Evolutionary conservation across 2,888 invertebrate species (phyloP).

Genomic region (Laspeyria flexula): DNA sequence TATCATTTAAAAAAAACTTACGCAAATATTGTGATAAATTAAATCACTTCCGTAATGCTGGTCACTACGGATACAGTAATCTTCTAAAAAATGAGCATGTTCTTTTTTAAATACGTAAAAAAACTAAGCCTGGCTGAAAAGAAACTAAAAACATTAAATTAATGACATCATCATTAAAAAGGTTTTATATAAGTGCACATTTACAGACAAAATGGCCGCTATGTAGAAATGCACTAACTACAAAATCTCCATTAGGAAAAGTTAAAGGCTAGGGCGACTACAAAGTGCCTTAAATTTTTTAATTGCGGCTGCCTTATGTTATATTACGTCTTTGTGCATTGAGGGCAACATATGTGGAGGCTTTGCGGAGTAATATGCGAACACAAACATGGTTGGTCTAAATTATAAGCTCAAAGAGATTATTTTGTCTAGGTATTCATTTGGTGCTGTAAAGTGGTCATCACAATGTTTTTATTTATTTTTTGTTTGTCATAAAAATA

Average conservation of each 20-base stretch:
- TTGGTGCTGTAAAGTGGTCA: too few species aligned
- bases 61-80: too few species aligned
- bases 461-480: too few species aligned
- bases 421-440: background rate
- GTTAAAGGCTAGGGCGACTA: conserved; percentile 64
- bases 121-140: conserved; percentile 3
- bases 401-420: conserved; percentile 34
- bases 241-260: conserved; percentile 53
- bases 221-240: conserved; percentile 39
- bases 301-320: conserved; percentile 82
- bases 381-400: conserved; percentile 30
- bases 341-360: conserved; percentile 71
- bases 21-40: background rate
- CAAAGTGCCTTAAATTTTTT: conserved; percentile 86
- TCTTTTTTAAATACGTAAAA: background rate
- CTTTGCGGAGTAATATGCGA: conserved; percentile 65
- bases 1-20: too few species aligned
- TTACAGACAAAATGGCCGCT: conserved; percentile 39
- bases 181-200: conserved; percentile 25
- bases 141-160: conserved; percentile 28
- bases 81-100: too few species aligned
- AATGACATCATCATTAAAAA: conserved; percentile 48
- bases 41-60: background rate
- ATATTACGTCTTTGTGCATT: conserved; percentile 84
- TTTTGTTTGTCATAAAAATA: too few species aligned